A percentile compares a stretch with the other conserved stretches of the same genome.
Evolutionary conservation across 1,140 invertebrate genomes (phyloP).

Genomic region (Cotesia vestalis): DNA sequence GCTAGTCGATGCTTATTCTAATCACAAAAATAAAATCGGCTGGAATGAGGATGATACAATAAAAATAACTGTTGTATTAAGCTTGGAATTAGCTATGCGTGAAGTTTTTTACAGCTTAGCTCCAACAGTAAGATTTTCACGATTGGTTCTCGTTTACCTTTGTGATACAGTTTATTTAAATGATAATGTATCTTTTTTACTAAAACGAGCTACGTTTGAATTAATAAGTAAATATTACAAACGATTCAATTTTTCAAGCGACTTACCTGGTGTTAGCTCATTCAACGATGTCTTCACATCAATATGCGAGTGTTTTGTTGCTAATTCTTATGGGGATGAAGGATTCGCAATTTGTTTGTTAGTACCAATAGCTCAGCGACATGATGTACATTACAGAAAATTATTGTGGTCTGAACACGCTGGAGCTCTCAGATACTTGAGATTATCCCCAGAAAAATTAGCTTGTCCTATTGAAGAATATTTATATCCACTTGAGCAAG

Average conservation of each 20-base stretch:
- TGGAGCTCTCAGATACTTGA: slow-evolving; percentile 74
- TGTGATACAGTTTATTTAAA: slow-evolving; percentile 54
- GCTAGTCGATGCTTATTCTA: slow-evolving; percentile 69
- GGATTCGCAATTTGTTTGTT: slow-evolving; percentile 80
- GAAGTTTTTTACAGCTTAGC: slow-evolving; percentile 53
- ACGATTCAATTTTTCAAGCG: slow-evolving; percentile 48
- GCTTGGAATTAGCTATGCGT: slow-evolving; percentile 52
- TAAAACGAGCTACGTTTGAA: slow-evolving; percentile 42
- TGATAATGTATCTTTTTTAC: slow-evolving; percentile 43
- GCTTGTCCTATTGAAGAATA: slow-evolving; percentile 70
- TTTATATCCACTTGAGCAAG: slow-evolving; percentile 73
- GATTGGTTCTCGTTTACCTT: slow-evolving; percentile 56
- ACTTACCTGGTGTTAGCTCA: slow-evolving; percentile 57
- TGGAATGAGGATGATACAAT: slow-evolving; percentile 44
- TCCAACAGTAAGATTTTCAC: slow-evolving; percentile 54
- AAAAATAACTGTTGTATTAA: slow-evolving; percentile 48
- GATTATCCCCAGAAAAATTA: slow-evolving; percentile 70
- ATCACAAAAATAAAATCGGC: slow-evolving; percentile 45
- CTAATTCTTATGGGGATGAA: slow-evolving; percentile 84
- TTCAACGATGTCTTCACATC: slow-evolving; percentile 74
- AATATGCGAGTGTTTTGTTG: slow-evolving; percentile 83
- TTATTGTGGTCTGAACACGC: slow-evolving; percentile 86
- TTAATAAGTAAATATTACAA: slow-evolving; percentile 51
- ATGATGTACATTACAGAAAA: slow-evolving; percentile 78
- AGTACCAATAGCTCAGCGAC: slow-evolving; percentile 80